Conservation (phyloP, 2,888 invertebrate species). For the Andrena minutula region DNA sequence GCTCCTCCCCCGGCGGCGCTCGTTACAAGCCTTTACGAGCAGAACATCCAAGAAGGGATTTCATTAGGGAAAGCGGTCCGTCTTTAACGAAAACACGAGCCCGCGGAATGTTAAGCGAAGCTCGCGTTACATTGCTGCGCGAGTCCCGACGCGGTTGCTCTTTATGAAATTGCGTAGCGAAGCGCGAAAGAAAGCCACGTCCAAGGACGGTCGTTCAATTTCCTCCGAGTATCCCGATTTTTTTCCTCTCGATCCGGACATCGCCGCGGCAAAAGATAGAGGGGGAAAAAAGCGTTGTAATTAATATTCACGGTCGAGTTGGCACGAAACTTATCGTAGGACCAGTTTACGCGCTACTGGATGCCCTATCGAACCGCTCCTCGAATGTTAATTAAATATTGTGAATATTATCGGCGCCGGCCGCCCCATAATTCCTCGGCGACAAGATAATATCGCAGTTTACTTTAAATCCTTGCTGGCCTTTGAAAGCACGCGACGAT, state of each 20-base stretch:
- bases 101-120: slow-evolving; percentile 23
- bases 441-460: slow-evolving; percentile 54
- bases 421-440: slow-evolving; percentile 37
- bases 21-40: slow-evolving; percentile 39
- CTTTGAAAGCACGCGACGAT: slow-evolving; percentile 55
- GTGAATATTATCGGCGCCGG: slow-evolving; percentile 34
- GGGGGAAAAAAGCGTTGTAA: not conserved
- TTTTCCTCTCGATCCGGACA: slow-evolving; percentile 5
- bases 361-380: slow-evolving; percentile 5
- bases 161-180: slow-evolving; percentile 43
- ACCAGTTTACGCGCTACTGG: slow-evolving; percentile 33
- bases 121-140: not conserved
- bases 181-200: slow-evolving; percentile 7
- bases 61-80: slow-evolving; percentile 57
- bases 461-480: slow-evolving; percentile 55
- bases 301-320: slow-evolving; percentile 43
- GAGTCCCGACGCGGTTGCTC: not conserved
- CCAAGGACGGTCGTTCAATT: slow-evolving; percentile 47
- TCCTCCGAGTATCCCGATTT: not conserved
- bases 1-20: slow-evolving; percentile 14
- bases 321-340: slow-evolving; percentile 12
- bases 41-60: slow-evolving; percentile 52
- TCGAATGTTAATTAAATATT: slow-evolving; percentile 51
- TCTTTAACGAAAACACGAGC: slow-evolving; percentile 44
- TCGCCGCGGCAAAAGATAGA: too few relatives aligned